Evolutionary conservation across 2,797 vertebrate species (phyloP).

Genomic region (Trematomus bernacchii): DNA sequence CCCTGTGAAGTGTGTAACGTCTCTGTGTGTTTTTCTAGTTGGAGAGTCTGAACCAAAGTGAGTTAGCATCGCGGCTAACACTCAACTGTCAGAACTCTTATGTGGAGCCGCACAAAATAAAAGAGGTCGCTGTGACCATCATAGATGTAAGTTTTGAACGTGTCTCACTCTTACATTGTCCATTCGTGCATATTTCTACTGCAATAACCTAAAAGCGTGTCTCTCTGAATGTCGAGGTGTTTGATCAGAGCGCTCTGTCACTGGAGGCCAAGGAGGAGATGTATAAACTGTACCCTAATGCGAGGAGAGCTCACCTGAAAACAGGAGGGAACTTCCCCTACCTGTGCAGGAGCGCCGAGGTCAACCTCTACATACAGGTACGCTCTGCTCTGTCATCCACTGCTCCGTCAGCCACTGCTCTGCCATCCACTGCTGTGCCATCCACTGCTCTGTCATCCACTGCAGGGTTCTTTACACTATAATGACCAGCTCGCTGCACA

Average conservation of each 20-base stretch:
- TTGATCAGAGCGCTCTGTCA: slow-evolving; percentile 97
- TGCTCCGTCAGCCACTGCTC: too few species aligned
- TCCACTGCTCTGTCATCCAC: too few species aligned
- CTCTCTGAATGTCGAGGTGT: slow-evolving; percentile 86
- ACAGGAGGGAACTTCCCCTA: slow-evolving; percentile 99
- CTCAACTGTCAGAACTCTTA: slow-evolving; percentile 99
- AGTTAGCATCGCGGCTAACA: slow-evolving; percentile 95
- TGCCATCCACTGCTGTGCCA: too few species aligned
- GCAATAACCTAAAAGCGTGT: background rate
- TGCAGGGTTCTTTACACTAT: too few species aligned
- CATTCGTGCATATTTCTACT: accelerated
- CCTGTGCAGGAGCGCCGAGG: slow-evolving; percentile 96
- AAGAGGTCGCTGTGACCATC: slow-evolving; percentile 95
- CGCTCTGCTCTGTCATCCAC: background rate
- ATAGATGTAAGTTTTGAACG: slow-evolving; percentile 91
- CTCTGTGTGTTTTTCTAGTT: slow-evolving; percentile 82
- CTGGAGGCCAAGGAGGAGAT: slow-evolving; percentile 98
- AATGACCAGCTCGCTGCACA: too few species aligned
- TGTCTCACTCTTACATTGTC: too few species aligned
- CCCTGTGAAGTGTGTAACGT: background rate
- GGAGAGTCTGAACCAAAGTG: slow-evolving; percentile 96
- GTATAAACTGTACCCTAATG: slow-evolving; percentile 98
- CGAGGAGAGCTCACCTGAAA: slow-evolving; percentile 96
- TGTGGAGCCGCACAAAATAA: slow-evolving; percentile 98
- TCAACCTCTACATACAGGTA: slow-evolving; percentile 95